These are phyloP conservation scores for Astatoreochromis straeleni DNA, from an alignment of 2,113 vertebrate genomes.

Conservation along the genomic window DNA sequence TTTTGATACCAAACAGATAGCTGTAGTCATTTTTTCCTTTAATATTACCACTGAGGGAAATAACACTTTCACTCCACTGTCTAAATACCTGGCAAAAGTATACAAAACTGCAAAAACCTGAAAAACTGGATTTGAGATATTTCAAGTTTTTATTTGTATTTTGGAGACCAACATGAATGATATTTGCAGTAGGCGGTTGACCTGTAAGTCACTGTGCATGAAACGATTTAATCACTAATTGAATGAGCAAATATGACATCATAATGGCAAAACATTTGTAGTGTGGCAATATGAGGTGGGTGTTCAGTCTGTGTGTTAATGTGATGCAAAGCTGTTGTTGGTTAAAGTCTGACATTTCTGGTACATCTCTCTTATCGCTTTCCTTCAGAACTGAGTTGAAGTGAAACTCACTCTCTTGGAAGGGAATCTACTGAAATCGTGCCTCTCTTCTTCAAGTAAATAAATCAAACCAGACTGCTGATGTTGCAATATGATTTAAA, in stretches of 20 bases:
- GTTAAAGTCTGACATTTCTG: not conserved
- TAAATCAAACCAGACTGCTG: not conserved
- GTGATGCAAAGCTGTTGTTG: not conserved
- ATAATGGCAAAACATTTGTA: not conserved
- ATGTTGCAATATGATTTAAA: constrained; percentile 14
- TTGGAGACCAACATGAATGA: not conserved
- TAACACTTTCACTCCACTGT: not conserved
- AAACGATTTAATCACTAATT: not conserved
- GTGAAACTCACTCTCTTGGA: not conserved
- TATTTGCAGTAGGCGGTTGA: not conserved
- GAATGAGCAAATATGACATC: not conserved
- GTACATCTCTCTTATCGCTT: not conserved
- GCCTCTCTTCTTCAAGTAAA: not conserved
- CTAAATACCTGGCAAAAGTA: not conserved
- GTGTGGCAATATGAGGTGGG: not conserved
- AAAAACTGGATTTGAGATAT: not conserved
- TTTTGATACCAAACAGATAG: not conserved
- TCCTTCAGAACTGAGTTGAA: not conserved
- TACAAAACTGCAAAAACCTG: not conserved
- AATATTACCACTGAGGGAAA: not conserved
- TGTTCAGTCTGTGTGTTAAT: not conserved
- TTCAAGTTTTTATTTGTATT: not conserved
- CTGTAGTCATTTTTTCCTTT: not conserved
- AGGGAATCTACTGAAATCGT: not conserved
- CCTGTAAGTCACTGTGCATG: not conserved